Evolutionary conservation across 2,888 invertebrate species (phyloP).

Genomic region (Agrilus cyanescens): DNA sequence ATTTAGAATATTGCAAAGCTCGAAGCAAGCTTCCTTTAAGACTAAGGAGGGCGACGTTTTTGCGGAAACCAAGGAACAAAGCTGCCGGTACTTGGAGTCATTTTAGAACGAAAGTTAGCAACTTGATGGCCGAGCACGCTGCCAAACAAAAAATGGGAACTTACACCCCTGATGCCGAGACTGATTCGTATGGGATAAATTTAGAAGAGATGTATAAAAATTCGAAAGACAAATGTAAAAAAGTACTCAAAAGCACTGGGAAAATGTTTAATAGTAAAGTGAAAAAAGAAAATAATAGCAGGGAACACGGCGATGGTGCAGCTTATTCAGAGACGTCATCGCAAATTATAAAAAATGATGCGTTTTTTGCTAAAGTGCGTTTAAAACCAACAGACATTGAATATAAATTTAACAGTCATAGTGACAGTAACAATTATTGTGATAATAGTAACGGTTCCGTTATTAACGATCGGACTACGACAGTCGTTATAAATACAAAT

Average conservation of each 20-base stretch:
- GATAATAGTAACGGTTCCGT: constrained; percentile 8
- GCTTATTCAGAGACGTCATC: constrained; percentile 16
- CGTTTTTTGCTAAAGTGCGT: constrained; percentile 23
- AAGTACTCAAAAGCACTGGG: constrained; percentile 28
- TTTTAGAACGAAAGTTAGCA: constrained; percentile 29
- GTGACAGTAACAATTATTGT: constrained; percentile 4
- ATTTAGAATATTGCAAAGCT: constrained; percentile 24
- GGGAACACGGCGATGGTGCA: constrained; percentile 18
- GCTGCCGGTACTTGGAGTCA: constrained; percentile 29
- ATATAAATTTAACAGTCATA: constrained; percentile 23
- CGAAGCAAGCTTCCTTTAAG: constrained; percentile 25
- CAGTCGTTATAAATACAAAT: constrained; percentile 11
- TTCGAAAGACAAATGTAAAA: constrained; percentile 32
- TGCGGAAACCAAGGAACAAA: constrained; percentile 24
- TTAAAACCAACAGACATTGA: constrained; percentile 27
- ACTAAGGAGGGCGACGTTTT: constrained; percentile 23
- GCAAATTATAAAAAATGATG: constrained; percentile 25
- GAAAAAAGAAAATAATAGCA: constrained; percentile 9
- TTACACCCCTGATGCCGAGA: constrained; percentile 20
- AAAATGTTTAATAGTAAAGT: constrained; percentile 27
- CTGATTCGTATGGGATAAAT: constrained; percentile 26
- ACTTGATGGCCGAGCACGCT: constrained; percentile 29
- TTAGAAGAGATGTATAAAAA: constrained; percentile 33
- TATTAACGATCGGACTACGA: constrained; percentile 6
- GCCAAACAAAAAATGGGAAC: constrained; percentile 32